Conservation (phyloP, 37 sponge, comb jelly and placozoan genomes). For the Halichondria panicea region DNA sequence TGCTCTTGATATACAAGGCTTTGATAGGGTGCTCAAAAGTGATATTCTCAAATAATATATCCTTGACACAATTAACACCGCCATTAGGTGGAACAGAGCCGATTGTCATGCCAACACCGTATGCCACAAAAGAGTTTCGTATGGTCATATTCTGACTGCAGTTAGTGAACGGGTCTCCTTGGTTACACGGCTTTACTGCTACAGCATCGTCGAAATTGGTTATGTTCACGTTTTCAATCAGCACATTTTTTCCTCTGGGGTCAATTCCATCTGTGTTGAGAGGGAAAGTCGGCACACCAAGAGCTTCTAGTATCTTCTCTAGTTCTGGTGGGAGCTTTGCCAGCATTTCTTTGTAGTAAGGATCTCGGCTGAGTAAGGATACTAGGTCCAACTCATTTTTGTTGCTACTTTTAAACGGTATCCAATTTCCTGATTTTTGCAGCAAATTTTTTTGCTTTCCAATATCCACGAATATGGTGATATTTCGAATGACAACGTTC, state of each 20-base stretch:
- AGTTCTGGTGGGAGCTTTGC: neutral
- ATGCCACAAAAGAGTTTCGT: neutral
- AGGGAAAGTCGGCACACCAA: conserved; percentile 36
- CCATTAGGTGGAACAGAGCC: conserved; percentile 45
- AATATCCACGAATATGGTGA: conserved; percentile 22
- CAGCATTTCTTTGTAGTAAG: neutral
- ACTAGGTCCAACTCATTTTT: neutral
- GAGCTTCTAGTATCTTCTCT: conserved; percentile 4
- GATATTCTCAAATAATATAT: conserved; percentile 22
- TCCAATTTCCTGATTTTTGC: neutral
- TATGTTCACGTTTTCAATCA: conserved; percentile 38
- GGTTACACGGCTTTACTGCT: conserved; percentile 24
- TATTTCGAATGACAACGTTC: conserved; percentile 11
- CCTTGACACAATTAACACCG: conserved; percentile 19
- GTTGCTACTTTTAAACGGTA: neutral
- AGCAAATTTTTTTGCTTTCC: conserved; percentile 5
- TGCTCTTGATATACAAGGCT: conserved; percentile 41
- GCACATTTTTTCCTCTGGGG: conserved; percentile 21
- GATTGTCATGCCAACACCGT: conserved; percentile 43
- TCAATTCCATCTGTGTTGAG: conserved; percentile 56
- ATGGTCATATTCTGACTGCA: conserved; percentile 41
- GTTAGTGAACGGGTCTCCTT: neutral
- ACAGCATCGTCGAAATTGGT: conserved; percentile 51
- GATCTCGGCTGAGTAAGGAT: neutral
- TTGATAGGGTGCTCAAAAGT: conserved; percentile 28